These are phyloP conservation scores for Chelonoidis abingdonii DNA, from an alignment of 2,113 vertebrate genomes.

Conservation along the genomic window DNA sequence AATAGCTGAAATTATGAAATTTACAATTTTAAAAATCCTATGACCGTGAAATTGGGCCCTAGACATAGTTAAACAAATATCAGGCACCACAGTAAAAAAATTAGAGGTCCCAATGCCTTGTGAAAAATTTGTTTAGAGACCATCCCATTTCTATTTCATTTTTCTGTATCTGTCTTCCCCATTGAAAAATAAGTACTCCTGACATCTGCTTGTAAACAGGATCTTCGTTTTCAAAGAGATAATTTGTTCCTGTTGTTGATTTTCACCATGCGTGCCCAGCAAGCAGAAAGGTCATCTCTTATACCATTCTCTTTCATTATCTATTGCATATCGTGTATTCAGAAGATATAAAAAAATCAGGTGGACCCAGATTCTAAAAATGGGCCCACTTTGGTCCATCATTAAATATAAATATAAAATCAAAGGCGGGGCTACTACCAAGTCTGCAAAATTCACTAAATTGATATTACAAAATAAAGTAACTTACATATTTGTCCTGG, in stretches of 20 bases:
- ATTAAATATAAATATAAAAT: background rate
- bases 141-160: background rate
- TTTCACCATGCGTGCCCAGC: background rate
- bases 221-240: background rate
- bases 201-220: rapidly evolving
- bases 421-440: background rate
- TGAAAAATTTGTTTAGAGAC: background rate
- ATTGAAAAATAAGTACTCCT: background rate
- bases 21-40: too few species aligned
- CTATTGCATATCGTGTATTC: rapidly evolving
- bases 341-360: background rate
- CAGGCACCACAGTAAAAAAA: background rate
- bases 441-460: background rate
- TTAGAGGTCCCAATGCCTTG: background rate
- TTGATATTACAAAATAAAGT: background rate
- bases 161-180: background rate
- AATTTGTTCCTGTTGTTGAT: background rate
- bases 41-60: too few species aligned
- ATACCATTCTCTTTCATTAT: background rate
- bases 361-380: background rate
- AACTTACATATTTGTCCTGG: background rate
- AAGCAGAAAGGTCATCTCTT: background rate
- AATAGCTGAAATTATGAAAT: too few species aligned
- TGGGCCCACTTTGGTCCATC: background rate
- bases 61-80: background rate